A percentile compares a stretch with the other conserved stretches of the same genome.
Conservation (phyloP, 2,888 invertebrate genomes). For the Oscheius onirici region DNA sequence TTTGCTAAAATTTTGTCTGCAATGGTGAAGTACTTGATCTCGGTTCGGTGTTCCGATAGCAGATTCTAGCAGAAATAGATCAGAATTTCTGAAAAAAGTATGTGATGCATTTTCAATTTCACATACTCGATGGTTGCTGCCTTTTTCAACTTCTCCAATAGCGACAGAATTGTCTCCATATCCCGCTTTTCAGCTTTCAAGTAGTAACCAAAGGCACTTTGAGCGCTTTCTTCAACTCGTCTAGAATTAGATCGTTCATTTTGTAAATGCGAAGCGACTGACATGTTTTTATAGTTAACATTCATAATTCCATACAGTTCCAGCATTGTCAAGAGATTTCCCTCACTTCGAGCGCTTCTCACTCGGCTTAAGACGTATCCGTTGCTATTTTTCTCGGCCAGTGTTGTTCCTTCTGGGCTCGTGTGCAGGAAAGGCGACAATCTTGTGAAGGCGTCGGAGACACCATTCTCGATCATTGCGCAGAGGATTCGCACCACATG, state of each 20-base stretch:
- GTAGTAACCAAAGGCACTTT: not conserved
- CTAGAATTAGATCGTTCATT: not conserved
- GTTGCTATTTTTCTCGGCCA: conserved; percentile 17
- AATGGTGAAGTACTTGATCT: not conserved
- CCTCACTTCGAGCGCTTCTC: not conserved
- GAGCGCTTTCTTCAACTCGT: not conserved
- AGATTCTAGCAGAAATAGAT: conserved; percentile 6
- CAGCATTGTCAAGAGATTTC: conserved; percentile 7
- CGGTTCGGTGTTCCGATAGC: conserved; percentile 1
- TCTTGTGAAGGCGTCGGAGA: conserved; percentile 1
- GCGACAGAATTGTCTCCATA: not conserved
- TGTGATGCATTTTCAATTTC: not conserved
- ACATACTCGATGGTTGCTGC: not conserved
- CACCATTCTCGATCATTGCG: not conserved
- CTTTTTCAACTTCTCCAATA: not conserved
- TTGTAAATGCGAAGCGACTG: not conserved
- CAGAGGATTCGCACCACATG: conserved; percentile 7
- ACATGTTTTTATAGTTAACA: conserved; percentile 10
- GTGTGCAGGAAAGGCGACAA: not conserved
- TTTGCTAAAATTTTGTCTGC: not conserved
- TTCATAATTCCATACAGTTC: conserved; percentile 18
- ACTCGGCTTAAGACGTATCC: not conserved
- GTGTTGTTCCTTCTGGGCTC: not conserved
- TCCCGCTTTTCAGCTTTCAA: not conserved
- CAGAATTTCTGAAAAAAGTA: not conserved